Percentiles rank a stretch among this genome's conserved stretches.
These are phyloP conservation scores for Gavialis gangeticus DNA, from an alignment of 2,113 vertebrate genomes.

Conservation along the genomic window DNA sequence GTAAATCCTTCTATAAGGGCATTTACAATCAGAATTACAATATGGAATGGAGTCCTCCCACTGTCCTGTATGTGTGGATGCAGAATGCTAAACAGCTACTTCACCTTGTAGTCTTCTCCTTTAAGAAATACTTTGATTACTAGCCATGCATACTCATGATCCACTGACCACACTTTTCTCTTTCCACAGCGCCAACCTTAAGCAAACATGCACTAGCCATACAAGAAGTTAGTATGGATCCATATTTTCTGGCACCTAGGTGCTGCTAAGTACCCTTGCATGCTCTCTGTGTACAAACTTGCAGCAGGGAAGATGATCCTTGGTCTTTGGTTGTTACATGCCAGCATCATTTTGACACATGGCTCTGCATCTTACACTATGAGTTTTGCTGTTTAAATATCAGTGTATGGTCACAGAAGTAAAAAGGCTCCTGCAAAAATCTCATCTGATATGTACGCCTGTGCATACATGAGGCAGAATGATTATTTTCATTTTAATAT, in stretches of 20 bases:
- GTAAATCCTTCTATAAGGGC: neutral
- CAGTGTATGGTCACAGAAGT: neutral
- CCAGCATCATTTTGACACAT: neutral
- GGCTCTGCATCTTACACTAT: neutral
- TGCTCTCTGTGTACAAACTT: accelerated
- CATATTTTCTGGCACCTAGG: accelerated
- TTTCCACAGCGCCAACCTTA: neutral
- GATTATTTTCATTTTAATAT: no score
- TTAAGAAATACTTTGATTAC: no score
- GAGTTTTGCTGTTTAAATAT: neutral
- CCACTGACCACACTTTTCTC: neutral
- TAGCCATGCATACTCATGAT: no score
- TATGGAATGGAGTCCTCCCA: neutral
- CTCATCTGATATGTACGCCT: neutral
- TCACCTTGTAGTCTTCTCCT: no score
- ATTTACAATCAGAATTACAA: neutral
- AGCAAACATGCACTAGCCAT: neutral
- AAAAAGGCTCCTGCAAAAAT: neutral
- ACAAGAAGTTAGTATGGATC: neutral
- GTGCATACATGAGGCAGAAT: no score
- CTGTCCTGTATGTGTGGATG: neutral
- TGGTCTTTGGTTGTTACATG: neutral
- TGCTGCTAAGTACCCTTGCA: neutral
- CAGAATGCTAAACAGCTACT: no score
- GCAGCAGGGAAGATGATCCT: accelerated